Conservation (phyloP, 2,797 vertebrate species). For the Syngnathus acus region DNA sequence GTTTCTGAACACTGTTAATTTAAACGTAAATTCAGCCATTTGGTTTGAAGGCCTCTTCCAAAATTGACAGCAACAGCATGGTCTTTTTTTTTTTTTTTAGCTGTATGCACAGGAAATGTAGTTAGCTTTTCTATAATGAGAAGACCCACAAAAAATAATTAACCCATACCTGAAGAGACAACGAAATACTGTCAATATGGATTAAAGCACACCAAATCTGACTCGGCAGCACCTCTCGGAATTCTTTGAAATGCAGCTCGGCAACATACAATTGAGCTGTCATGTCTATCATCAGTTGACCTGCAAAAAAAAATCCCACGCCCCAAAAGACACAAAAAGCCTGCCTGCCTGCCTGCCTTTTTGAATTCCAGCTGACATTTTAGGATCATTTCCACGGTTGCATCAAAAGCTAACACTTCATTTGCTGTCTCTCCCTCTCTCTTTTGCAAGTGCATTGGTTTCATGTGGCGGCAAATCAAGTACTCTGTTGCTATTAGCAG, state of each 20-base stretch:
- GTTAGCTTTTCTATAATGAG: no score
- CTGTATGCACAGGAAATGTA: no score
- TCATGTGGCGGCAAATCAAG: constrained; percentile 25
- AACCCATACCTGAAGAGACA: no score
- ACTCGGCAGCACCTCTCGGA: no score
- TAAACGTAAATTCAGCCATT: not conserved
- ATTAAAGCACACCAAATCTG: no score
- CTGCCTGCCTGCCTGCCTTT: not conserved
- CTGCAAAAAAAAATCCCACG: not conserved
- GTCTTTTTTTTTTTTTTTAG: no score
- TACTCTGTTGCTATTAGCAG: constrained; percentile 34
- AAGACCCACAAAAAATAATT: no score
- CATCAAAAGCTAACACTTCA: not conserved
- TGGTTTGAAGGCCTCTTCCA: no score
- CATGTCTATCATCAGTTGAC: not conserved
- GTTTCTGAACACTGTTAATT: not conserved
- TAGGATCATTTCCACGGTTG: not conserved
- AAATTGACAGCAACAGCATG: no score
- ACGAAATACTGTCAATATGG: no score
- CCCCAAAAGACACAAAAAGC: not conserved
- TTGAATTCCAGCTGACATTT: not conserved
- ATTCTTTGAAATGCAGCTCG: no score
- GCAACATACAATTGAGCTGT: not conserved
- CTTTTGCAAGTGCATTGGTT: not conserved
- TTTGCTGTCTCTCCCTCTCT: not conserved